These are phyloP conservation scores for Nothocercus nigrocapillus DNA, from an alignment of 2,113 vertebrate species.

Conservation along the genomic window DNA sequence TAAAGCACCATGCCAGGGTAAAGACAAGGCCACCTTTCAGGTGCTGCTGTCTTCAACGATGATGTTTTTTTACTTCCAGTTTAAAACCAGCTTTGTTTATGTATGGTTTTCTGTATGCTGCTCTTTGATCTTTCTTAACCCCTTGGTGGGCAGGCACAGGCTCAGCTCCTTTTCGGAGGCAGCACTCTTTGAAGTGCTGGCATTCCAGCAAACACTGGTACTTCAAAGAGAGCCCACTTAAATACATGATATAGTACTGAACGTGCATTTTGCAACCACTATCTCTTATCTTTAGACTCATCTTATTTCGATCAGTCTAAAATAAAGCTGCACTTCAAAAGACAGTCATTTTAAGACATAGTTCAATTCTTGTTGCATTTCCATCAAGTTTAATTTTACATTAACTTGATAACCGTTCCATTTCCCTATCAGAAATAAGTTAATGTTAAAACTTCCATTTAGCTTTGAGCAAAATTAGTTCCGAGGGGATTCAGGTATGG, in stretches of 20 bases:
- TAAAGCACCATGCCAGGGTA: background rate
- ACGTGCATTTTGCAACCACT: background rate
- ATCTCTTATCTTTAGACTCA: background rate
- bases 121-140: slow-evolving; percentile 68
- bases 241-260: background rate
- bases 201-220: background rate
- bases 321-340: background rate
- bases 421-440: background rate
- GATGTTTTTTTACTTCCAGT: slow-evolving; percentile 5
- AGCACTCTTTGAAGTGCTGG: slow-evolving; percentile 58
- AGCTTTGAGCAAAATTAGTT: background rate
- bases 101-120: background rate
- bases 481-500: background rate
- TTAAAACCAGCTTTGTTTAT: slow-evolving; percentile 45
- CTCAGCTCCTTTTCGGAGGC: background rate
- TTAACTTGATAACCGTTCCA: background rate
- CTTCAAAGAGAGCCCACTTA: slow-evolving; percentile 40
- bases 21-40: slow-evolving; percentile 27
- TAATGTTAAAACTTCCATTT: background rate
- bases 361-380: background rate
- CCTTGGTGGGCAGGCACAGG: slow-evolving; percentile 18
- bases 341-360: background rate
- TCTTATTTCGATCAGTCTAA: background rate
- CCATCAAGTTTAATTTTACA: background rate
- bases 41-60: background rate